Conservation (phyloP, 1,140 invertebrate species). For the Neodiprion fabricii region DNA sequence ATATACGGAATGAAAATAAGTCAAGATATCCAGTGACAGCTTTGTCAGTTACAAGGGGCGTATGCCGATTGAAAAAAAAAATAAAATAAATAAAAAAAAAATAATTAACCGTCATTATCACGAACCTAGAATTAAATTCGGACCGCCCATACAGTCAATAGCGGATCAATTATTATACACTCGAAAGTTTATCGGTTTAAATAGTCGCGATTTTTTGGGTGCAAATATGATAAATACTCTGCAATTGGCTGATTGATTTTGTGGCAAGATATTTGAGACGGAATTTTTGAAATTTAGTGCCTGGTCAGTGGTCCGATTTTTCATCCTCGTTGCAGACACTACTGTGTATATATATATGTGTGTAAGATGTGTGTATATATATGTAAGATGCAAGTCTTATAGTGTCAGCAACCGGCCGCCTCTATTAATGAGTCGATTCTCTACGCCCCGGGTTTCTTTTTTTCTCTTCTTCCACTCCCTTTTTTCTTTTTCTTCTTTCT, state of each 20-base stretch:
- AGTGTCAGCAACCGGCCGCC: slow-evolving; percentile 36
- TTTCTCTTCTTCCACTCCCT: slow-evolving; percentile 1
- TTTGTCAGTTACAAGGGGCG: no score
- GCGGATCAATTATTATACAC: background rate
- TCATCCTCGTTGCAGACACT: background rate
- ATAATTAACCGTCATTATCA: background rate
- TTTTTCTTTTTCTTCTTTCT: slow-evolving; percentile 29
- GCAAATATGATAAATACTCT: no score
- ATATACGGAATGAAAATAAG: no score
- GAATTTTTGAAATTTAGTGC: no score
- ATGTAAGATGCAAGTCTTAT: background rate
- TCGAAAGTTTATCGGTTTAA: no score
- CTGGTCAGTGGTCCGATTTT: no score
- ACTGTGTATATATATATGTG: background rate
- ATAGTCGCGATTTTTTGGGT: no score
- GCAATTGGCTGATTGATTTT: no score
- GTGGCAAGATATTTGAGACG: no score
- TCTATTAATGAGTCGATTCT: slow-evolving; percentile 47
- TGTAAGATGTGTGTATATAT: background rate
- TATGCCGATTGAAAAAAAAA: no score
- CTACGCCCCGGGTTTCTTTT: slow-evolving; percentile 21
- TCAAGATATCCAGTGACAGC: no score
- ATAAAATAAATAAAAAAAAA: background rate
- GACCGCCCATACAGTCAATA: background rate
- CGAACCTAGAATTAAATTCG: background rate